These are phyloP conservation scores for Melipona beecheii DNA, from an alignment of 2,888 invertebrate species.

Conservation along the genomic window DNA sequence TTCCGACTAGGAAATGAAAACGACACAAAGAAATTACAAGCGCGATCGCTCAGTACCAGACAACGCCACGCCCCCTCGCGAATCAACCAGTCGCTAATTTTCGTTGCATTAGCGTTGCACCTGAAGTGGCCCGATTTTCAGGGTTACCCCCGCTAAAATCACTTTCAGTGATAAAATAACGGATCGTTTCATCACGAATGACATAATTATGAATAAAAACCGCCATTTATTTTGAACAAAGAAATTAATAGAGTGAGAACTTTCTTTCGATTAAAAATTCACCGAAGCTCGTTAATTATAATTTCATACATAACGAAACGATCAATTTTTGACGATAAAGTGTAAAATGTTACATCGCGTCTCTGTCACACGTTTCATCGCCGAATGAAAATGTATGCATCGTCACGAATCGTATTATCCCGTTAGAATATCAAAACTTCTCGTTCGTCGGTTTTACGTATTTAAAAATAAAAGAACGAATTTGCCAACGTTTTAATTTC, in stretches of 20 bases:
- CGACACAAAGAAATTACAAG: no score
- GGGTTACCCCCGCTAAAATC: no score
- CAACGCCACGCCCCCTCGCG: no score
- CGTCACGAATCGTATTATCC: background rate
- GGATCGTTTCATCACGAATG: no score
- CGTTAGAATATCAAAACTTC: no score
- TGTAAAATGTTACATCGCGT: background rate
- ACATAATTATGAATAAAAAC: background rate
- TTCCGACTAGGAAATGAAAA: no score
- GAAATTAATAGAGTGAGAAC: background rate
- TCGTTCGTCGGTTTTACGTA: background rate
- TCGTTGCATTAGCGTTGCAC: no score
- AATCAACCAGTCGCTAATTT: no score
- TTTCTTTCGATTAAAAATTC: background rate
- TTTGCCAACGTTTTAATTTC: background rate
- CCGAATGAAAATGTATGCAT: background rate
- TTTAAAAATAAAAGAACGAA: background rate
- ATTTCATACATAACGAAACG: background rate
- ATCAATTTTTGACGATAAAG: background rate
- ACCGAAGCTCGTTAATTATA: background rate
- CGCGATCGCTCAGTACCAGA: no score
- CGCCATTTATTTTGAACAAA: background rate
- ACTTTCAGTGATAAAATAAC: no score
- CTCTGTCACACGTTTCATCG: background rate
- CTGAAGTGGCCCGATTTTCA: no score